These are phyloP conservation scores for Exephanes ischioxanthus DNA, from an alignment of 2,888 invertebrate genomes.

Conservation along the genomic window DNA sequence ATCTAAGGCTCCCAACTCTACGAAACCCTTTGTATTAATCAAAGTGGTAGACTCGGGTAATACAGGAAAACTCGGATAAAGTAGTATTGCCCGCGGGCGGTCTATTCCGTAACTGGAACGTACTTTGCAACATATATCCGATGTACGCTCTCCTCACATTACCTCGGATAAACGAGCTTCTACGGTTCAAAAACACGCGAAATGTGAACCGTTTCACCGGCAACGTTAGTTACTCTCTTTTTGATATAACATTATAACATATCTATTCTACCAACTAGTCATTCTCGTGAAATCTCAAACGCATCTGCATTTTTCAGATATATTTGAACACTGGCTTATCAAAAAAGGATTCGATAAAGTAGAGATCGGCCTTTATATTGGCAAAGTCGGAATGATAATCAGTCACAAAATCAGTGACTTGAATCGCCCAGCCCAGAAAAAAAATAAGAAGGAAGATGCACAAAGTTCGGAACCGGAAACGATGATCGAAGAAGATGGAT, in stretches of 20 bases:
- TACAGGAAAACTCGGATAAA: too few species aligned
- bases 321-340: conserved; percentile 8
- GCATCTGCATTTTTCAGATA: background rate
- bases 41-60: too few species aligned
- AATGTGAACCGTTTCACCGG: background rate
- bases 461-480: background rate
- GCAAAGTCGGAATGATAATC: conserved; percentile 8
- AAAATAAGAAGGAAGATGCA: background rate
- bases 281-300: background rate
- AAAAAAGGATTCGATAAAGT: conserved; percentile 2
- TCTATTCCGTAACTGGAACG: too few species aligned
- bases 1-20: too few species aligned
- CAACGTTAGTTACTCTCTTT: background rate
- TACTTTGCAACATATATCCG: background rate
- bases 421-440: conserved; percentile 2
- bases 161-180: too few species aligned
- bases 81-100: too few species aligned
- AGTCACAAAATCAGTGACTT: conserved; percentile 5
- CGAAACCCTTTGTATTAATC: too few species aligned
- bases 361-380: background rate
- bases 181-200: background rate
- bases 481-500: background rate
- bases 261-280: background rate
- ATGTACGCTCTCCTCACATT: too few species aligned
- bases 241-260: background rate